phyloP scores from a whole-genome alignment of 2,797 vertebrate genomes.

The Falco cherrug region DNA sequence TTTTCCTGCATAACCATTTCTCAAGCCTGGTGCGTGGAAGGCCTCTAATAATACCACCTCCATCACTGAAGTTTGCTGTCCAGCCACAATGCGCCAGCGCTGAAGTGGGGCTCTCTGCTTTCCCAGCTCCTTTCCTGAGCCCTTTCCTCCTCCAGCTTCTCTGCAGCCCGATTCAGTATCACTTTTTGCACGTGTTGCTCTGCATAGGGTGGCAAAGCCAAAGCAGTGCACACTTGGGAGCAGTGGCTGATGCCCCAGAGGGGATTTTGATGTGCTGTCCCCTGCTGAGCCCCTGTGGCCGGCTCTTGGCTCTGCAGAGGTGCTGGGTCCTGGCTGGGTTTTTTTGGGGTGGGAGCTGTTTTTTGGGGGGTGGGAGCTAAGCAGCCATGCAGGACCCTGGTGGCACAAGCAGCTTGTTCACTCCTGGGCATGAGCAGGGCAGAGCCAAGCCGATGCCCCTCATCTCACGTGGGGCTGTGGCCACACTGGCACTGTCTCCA shows the following conservation, averaged over 20 bases:
- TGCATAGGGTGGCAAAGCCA: not conserved
- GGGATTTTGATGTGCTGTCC: not conserved
- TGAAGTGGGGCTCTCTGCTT: not conserved
- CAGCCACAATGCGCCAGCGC: rapidly evolving
- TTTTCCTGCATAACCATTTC: conserved; percentile 36
- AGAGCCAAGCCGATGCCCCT: not conserved
- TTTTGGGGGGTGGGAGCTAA: not conserved
- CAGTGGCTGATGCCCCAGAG: rapidly evolving
- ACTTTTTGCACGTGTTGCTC: not conserved
- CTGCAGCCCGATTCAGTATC: not conserved
- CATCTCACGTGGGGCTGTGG: not conserved
- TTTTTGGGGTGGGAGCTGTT: not conserved
- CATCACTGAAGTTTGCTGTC: not conserved
- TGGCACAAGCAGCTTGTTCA: not conserved
- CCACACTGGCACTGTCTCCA: rapidly evolving
- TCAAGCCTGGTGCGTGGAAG: not conserved
- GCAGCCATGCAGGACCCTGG: rapidly evolving
- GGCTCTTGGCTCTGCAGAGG: not conserved
- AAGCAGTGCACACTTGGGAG: rapidly evolving
- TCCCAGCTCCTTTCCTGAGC: not conserved
- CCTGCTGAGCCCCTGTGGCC: rapidly evolving
- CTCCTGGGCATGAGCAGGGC: rapidly evolving
- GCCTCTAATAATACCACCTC: not conserved
- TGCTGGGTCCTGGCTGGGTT: not conserved
- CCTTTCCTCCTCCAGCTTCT: not conserved